Evolutionary conservation across 2,113 vertebrate species (phyloP).

Genomic region (Oncorhynchus kisutch): DNA sequence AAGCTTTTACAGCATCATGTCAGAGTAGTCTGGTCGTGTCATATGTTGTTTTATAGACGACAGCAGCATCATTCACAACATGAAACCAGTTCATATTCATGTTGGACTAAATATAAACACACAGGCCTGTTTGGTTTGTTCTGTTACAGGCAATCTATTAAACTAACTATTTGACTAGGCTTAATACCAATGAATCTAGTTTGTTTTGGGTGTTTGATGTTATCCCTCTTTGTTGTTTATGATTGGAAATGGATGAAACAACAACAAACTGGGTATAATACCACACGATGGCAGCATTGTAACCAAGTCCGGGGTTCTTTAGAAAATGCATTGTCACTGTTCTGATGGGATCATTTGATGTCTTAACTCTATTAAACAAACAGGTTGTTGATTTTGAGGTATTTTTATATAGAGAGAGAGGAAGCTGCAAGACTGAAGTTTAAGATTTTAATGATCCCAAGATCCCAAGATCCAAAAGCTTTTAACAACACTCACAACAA

Average conservation of each 20-base stretch:
- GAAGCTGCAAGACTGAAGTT: background rate
- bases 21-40: background rate
- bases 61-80: too few relatives aligned
- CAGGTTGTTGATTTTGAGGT: background rate
- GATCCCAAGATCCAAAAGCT: background rate
- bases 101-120: too few relatives aligned
- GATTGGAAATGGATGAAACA: background rate
- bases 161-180: too few relatives aligned
- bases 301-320: background rate
- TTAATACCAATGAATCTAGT: too few relatives aligned
- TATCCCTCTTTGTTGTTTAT: background rate
- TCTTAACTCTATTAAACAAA: too few relatives aligned
- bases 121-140: too few relatives aligned
- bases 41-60: too few relatives aligned
- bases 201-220: too few relatives aligned
- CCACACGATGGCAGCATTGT: constrained; percentile 9
- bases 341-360: background rate
- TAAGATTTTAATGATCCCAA: background rate
- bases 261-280: background rate
- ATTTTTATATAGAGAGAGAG: too few relatives aligned
- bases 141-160: too few relatives aligned
- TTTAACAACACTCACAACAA: background rate
- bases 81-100: background rate
- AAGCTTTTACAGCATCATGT: background rate
- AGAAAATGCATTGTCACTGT: constrained; percentile 1